Evolutionary conservation across 2,888 invertebrate species (phyloP).

Genomic region (Hemistola chrysoprasaria): DNA sequence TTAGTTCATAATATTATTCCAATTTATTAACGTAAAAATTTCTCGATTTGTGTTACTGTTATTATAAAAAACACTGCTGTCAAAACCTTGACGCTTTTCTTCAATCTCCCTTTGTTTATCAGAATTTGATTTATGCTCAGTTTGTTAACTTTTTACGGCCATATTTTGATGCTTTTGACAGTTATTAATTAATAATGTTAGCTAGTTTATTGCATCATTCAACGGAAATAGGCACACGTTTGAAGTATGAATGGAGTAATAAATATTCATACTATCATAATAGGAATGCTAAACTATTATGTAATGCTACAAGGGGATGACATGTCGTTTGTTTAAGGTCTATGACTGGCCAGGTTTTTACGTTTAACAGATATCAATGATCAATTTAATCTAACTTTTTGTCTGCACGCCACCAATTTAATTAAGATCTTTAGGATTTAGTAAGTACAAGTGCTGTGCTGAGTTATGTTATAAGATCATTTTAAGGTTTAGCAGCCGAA

Average conservation of each 20-base stretch:
- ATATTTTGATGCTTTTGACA: conserved; percentile 40
- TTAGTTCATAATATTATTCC: too few relatives aligned
- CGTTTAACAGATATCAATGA: too few relatives aligned
- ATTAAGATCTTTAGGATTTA: too few relatives aligned
- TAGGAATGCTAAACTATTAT: conserved; percentile 7
- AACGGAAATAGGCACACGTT: conserved; percentile 18
- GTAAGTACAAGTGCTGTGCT: too few relatives aligned
- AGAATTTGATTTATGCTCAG: conserved; percentile 55
- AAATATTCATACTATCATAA: conserved; percentile 19
- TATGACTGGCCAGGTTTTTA: too few relatives aligned
- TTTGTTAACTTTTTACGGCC: conserved; percentile 42
- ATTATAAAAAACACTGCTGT: conserved; percentile 8
- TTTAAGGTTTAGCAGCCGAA: too few relatives aligned
- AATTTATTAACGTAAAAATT: not conserved
- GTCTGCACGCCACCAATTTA: too few relatives aligned
- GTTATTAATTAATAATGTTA: conserved; percentile 44
- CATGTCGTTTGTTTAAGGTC: too few relatives aligned
- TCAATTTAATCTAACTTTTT: too few relatives aligned
- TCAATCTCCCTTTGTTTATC: conserved; percentile 60
- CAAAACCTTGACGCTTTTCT: conserved; percentile 21
- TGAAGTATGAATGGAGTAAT: conserved; percentile 16
- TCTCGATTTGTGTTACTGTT: conserved; percentile 11
- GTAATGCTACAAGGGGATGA: conserved; percentile 6
- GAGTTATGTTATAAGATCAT: too few relatives aligned
- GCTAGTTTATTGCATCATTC: conserved; percentile 36